These are phyloP conservation scores for Prionailurus viverrinus DNA, from an alignment of 2,113 vertebrate genomes.

Conservation along the genomic window DNA sequence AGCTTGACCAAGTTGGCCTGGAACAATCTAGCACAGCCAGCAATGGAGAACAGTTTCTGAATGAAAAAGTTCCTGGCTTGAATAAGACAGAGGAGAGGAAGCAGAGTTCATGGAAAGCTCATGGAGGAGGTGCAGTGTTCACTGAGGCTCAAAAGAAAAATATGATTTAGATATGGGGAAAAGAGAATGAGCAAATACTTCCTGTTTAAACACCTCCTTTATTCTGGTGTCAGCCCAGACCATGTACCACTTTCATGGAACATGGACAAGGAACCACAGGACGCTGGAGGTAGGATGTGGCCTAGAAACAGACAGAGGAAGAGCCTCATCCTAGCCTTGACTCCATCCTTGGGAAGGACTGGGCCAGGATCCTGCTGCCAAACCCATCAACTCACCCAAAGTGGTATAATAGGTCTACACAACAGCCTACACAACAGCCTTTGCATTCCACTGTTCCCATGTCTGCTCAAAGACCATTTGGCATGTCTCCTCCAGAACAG, in stretches of 20 bases:
- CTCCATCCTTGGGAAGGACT: neutral
- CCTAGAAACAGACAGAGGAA: neutral
- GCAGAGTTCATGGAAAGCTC: neutral
- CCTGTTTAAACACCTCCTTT: neutral
- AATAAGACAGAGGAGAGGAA: neutral
- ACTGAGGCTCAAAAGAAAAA: neutral
- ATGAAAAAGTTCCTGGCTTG: neutral
- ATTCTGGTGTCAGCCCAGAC: neutral
- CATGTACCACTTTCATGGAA: neutral
- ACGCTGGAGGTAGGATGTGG: neutral
- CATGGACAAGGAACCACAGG: neutral
- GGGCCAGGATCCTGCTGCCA: neutral
- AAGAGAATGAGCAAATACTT: neutral
- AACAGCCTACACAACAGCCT: neutral
- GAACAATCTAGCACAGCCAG: neutral
- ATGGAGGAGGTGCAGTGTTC: rapidly evolving
- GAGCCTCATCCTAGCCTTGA: neutral
- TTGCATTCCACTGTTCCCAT: neutral
- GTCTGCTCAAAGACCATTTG: neutral
- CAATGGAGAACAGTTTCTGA: neutral
- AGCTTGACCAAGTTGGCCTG: neutral
- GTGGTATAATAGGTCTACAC: neutral
- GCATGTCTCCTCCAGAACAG: neutral
- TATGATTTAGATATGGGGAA: too few species aligned
- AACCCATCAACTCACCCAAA: neutral